A percentile compares a stretch with the other conserved stretches of the same genome.
These are phyloP conservation scores for Camptogramma bilineatum DNA, from an alignment of 2,888 invertebrate species.

Conservation along the genomic window DNA sequence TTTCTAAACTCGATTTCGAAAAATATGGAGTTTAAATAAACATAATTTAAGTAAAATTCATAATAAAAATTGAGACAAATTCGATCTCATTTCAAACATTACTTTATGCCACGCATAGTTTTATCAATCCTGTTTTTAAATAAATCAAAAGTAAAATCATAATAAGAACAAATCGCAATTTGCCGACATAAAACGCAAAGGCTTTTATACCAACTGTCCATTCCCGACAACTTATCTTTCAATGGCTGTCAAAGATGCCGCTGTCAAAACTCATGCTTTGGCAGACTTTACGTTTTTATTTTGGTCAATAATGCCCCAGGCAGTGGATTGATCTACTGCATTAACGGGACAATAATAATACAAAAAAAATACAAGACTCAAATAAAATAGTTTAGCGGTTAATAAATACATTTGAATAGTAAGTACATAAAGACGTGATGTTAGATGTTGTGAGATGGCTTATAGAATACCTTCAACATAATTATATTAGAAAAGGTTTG, in stretches of 20 bases:
- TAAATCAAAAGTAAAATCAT: slow-evolving; percentile 43
- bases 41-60: too few species aligned
- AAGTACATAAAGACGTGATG: too few species aligned
- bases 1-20: too few species aligned
- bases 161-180: slow-evolving; percentile 61
- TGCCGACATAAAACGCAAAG: slow-evolving; percentile 67
- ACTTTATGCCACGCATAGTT: not conserved
- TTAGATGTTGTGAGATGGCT: too few species aligned
- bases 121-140: slow-evolving; percentile 14
- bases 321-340: not conserved
- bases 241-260: slow-evolving; percentile 75
- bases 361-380: not conserved
- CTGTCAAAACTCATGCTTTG: slow-evolving; percentile 63
- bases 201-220: slow-evolving; percentile 74
- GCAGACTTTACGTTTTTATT: not conserved
- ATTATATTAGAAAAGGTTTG: too few species aligned
- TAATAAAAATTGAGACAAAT: too few species aligned
- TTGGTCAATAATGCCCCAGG: slow-evolving; percentile 9
- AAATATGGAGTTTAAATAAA: too few species aligned
- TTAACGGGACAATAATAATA: too few species aligned
- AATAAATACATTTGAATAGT: not conserved
- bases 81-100: too few species aligned
- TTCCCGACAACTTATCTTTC: slow-evolving; percentile 78
- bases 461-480: too few species aligned
- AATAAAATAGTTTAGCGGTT: not conserved